These are phyloP conservation scores for Melitaea athalia DNA, from an alignment of 2,888 invertebrate species.

Conservation along the genomic window DNA sequence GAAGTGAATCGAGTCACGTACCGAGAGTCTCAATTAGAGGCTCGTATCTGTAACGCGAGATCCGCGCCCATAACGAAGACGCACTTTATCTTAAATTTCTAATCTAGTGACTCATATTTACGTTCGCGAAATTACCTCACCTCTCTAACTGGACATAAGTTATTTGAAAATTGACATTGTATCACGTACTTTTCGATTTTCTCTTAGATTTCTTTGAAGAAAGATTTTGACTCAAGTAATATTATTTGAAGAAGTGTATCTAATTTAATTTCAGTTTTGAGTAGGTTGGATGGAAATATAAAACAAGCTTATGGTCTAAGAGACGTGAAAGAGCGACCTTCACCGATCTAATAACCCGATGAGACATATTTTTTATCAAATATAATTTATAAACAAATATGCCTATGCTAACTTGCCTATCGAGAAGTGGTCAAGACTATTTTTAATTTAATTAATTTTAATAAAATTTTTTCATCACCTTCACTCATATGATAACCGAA, in stretches of 20 bases:
- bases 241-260: not conserved
- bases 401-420: too few species aligned
- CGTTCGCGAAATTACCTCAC: constrained; percentile 61
- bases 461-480: too few species aligned
- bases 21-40: constrained; percentile 63
- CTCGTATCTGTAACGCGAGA: constrained; percentile 58
- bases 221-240: too few species aligned
- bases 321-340: too few species aligned
- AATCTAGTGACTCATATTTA: constrained; percentile 66
- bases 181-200: constrained; percentile 39
- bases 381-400: too few species aligned
- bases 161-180: constrained; percentile 13
- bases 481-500: too few species aligned
- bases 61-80: constrained; percentile 71
- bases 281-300: constrained; percentile 10
- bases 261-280: not conserved
- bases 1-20: constrained; percentile 67
- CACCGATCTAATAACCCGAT: too few species aligned
- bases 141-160: constrained; percentile 31
- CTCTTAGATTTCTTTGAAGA: not conserved
- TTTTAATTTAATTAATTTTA: too few species aligned
- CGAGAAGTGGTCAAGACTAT: too few species aligned
- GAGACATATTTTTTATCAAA: too few species aligned
- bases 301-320: not conserved
- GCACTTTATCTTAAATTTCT: constrained; percentile 70